These are phyloP conservation scores for Trichonephila clavata DNA, from an alignment of 1,140 invertebrate species.

Conservation along the genomic window DNA sequence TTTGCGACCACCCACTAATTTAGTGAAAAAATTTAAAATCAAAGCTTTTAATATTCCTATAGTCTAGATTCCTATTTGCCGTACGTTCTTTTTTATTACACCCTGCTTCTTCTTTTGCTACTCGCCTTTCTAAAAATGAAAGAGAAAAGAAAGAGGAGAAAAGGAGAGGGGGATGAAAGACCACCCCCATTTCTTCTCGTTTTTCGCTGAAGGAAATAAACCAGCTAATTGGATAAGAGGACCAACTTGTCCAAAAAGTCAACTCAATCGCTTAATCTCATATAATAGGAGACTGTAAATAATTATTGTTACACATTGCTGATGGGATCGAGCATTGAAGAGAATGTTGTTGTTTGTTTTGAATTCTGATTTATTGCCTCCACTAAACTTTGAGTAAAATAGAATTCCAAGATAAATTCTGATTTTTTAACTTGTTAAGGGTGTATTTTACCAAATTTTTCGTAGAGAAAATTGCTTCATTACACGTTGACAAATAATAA, in stretches of 20 bases:
- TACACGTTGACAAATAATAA: too few species aligned
- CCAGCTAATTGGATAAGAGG: constrained; percentile 61
- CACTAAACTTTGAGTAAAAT: neutral
- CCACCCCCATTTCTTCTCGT: neutral
- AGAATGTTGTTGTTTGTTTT: constrained; percentile 4
- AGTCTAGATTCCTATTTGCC: too few species aligned
- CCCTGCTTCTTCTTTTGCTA: neutral
- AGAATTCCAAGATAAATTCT: neutral
- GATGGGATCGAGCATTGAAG: neutral
- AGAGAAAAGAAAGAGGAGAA: neutral
- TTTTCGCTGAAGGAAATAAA: neutral
- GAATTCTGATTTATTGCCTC: neutral
- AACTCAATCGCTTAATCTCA: constrained; percentile 52
- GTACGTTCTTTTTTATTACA: too few species aligned
- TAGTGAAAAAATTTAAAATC: too few species aligned
- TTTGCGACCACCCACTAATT: too few species aligned
- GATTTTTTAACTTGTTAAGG: neutral
- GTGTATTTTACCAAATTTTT: neutral
- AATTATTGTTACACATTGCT: neutral
- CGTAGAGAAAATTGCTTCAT: neutral
- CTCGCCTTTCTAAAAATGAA: too few species aligned
- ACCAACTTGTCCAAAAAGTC: constrained; percentile 54
- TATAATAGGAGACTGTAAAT: constrained; percentile 25
- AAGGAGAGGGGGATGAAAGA: neutral
- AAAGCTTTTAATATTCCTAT: too few species aligned